Evolutionary conservation across 2,888 invertebrate species (phyloP).

Genomic region (Athalia rosae): DNA sequence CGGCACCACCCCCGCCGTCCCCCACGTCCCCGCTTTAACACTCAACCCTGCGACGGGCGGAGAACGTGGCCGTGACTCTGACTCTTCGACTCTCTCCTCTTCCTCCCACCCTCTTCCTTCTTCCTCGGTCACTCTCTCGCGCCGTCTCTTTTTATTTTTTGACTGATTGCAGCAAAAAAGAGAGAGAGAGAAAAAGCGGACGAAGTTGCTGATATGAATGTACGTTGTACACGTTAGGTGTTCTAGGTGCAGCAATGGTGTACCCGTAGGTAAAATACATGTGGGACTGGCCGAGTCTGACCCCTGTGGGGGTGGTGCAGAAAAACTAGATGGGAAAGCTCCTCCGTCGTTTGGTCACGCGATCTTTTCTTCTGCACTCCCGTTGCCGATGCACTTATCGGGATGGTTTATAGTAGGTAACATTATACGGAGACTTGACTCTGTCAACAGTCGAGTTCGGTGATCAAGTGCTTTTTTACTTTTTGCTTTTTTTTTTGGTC

Average conservation of each 20-base stretch:
- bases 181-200: not conserved
- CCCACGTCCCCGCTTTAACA: too few relatives aligned
- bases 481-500: not conserved
- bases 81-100: constrained; percentile 52
- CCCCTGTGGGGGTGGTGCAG: not conserved
- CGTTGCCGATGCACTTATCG: too few relatives aligned
- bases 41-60: constrained; percentile 38
- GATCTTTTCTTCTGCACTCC: not conserved
- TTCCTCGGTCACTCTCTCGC: too few relatives aligned
- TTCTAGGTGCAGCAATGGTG: not conserved
- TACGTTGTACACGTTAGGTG: not conserved
- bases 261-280: not conserved
- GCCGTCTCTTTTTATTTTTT: not conserved
- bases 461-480: constrained; percentile 54
- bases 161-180: not conserved
- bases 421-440: too few relatives aligned
- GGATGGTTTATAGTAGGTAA: too few relatives aligned
- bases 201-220: not conserved
- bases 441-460: constrained; percentile 45
- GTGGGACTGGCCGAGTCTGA: too few relatives aligned
- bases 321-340: not conserved
- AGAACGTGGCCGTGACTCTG: constrained; percentile 71
- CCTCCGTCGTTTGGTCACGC: not conserved
- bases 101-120: not conserved
- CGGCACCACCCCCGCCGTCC: constrained; percentile 52